These are phyloP conservation scores for Pardosa pseudoannulata DNA, from an alignment of 2,888 invertebrate species.

Conservation along the genomic window DNA sequence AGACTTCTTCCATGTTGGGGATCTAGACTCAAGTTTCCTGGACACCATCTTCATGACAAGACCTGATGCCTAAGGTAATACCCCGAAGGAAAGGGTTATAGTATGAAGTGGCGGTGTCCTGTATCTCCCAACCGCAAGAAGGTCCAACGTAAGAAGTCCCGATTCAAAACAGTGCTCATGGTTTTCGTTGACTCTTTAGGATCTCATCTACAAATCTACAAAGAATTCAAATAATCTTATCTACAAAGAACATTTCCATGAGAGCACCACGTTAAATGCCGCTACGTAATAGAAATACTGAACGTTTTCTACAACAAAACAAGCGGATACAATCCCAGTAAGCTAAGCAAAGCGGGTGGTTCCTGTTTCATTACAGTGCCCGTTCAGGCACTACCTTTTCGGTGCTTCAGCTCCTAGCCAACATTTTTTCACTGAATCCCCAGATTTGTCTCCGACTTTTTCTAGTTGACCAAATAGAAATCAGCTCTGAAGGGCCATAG, in stretches of 20 bases:
- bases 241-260: neutral
- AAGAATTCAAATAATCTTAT: conserved; percentile 3
- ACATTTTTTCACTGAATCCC: neutral
- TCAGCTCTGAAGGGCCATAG: neutral
- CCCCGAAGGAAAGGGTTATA: neutral
- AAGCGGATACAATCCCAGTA: neutral
- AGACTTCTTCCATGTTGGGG: neutral
- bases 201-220: too few relatives aligned
- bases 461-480: neutral
- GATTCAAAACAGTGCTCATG: conserved; percentile 7
- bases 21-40: neutral
- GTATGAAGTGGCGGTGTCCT: conserved; percentile 13
- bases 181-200: conserved; percentile 3
- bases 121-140: neutral
- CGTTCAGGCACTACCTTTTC: neutral
- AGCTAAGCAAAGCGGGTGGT: neutral
- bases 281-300: neutral
- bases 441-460: neutral
- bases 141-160: neutral
- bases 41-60: neutral
- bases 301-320: neutral
- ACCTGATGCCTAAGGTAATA: conserved; percentile 9
- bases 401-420: neutral
- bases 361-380: neutral
- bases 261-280: neutral